These are phyloP conservation scores for Pycnonotus jocosus DNA, from an alignment of 2,113 vertebrate genomes.

Conservation along the genomic window DNA sequence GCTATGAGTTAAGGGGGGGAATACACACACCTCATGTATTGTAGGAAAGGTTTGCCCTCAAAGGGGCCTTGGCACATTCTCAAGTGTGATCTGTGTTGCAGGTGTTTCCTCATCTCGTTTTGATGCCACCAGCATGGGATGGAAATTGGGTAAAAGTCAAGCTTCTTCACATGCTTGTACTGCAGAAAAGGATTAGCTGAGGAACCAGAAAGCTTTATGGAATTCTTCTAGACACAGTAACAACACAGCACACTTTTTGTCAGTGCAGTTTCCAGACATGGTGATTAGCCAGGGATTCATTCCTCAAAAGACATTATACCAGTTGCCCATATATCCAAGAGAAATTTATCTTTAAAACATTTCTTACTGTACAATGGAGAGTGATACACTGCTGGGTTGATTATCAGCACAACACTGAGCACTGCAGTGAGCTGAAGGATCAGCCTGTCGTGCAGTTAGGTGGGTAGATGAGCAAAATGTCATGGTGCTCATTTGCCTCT, in stretches of 20 bases:
- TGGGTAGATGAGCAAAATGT: not conserved
- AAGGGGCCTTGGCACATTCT: not conserved
- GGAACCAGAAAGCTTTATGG: not conserved
- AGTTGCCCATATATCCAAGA: not conserved
- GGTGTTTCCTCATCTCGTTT: not conserved
- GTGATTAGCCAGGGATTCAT: not conserved
- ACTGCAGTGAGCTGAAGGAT: not conserved
- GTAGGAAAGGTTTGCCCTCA: not conserved
- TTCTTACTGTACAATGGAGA: not conserved
- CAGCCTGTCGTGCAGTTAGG: not conserved
- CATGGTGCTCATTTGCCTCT: not conserved
- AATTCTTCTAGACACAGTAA: not conserved
- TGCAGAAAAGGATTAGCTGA: not conserved
- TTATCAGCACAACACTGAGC: not conserved
- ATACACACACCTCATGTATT: rapidly evolving
- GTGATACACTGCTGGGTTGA: not conserved
- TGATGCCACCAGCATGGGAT: too few species aligned
- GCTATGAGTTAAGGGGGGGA: too few species aligned
- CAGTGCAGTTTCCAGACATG: not conserved
- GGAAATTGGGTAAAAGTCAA: not conserved
- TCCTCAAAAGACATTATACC: not conserved
- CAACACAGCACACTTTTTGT: not conserved
- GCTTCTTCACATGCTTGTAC: not conserved
- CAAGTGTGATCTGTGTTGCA: not conserved
- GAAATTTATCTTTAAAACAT: not conserved